Base-by-base conservation (phyloP, 2,113 vertebrate species). In the Syngnathus scovelli region DNA sequence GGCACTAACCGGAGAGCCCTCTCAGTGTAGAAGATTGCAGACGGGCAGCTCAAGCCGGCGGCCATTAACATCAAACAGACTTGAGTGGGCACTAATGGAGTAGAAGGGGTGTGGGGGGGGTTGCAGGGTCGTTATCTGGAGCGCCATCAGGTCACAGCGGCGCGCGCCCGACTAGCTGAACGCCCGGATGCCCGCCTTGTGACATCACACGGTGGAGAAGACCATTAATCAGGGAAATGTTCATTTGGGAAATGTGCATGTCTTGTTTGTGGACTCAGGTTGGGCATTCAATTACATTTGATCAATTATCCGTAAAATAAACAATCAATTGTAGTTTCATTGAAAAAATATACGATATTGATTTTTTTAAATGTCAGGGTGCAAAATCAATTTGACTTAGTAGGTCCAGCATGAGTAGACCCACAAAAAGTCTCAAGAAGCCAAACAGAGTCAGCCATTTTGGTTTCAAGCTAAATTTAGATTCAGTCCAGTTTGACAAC, bases 81-180 rank as follows among this genome's bases (percentile, higher is more conserved):
- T 49, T 67, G 44, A 72, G 66, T 37, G 11, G 52, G 37, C 65
- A 38, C 64, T 43, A 15, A 44, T 75, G 43, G 69, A 18, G 76
- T 68, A 74, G 78, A 68, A 69, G 55, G 3, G 23, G 11, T 43
- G 41, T 33, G 41, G 11, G 9, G 23, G 10, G 23, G 54, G 55
- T 5, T 5, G 61, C 59, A 23, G 60, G 74, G 46, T 75, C 68
- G 79, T 72, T 74, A 82, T 84, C 81, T 74, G 66, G 62, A 21
- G 70, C 62, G 78, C 75, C 82, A 79, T 81, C 82, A 61, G 73
- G 69, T 78, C 80, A 76, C 70, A 76, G 77, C 12, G 69, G 67
- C 68, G 81, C 74, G 74, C 78, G 64, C n/a, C 70, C 66, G 70
- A 70, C 79, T 65, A 56, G 54, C 61, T 27, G 55, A 44, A 37